Evolutionary conservation across 2,797 vertebrate species (phyloP).

Genomic region (Protonibea diacanthus): DNA sequence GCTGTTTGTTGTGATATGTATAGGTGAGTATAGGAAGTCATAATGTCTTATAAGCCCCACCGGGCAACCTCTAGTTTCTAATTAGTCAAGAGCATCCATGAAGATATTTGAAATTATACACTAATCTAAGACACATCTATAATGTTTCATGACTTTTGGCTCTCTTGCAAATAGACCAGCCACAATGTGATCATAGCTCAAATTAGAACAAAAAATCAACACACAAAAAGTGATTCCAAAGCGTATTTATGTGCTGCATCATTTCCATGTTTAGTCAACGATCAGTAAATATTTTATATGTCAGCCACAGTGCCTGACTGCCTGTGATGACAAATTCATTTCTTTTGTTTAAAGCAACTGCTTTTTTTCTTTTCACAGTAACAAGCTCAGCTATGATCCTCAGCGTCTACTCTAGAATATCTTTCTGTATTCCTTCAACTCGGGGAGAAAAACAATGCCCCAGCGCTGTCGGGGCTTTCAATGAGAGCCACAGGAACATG

Average conservation of each 20-base stretch:
- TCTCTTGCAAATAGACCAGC: not conserved
- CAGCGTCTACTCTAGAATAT: constrained; percentile 38
- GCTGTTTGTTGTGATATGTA: no score
- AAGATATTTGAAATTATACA: no score
- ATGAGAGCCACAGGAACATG: constrained; percentile 33
- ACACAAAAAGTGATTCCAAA: not conserved
- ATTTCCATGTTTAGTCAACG: constrained; percentile 15
- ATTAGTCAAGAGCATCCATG: no score
- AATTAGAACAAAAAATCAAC: constrained; percentile 1
- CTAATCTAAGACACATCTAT: no score
- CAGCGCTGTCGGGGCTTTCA: constrained; percentile 22
- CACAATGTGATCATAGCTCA: not conserved
- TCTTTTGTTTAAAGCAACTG: not conserved
- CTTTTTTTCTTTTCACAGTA: constrained; percentile 6
- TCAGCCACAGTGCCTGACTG: constrained; percentile 11
- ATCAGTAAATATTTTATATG: constrained; percentile 20
- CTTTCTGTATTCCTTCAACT: constrained; percentile 62
- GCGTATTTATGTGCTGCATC: not conserved
- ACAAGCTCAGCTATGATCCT: constrained; percentile 49
- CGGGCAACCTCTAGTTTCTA: no score
- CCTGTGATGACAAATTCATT: constrained; percentile 21
- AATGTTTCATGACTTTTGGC: no score
- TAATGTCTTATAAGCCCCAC: no score
- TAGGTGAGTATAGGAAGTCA: no score
- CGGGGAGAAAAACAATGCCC: constrained; percentile 36